phyloP scores from a whole-genome alignment of 2,888 invertebrate genomes.

The Trichopoda pennipes region DNA sequence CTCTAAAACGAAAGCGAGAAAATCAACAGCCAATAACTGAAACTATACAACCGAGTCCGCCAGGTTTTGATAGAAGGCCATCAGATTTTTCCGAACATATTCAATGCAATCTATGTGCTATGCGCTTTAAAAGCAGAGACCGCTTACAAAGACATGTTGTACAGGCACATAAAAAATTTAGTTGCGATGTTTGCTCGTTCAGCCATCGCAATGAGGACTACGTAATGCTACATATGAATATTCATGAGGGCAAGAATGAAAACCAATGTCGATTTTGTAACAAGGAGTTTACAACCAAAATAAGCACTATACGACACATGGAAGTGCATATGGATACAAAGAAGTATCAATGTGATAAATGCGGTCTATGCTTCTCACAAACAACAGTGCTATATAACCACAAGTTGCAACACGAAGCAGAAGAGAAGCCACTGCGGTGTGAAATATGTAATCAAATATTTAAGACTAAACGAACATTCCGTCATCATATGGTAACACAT shows the following conservation, averaged over 20 bases:
- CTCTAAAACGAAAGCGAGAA: conserved; percentile 15
- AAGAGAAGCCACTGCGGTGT: conserved; percentile 77
- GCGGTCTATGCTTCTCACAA: conserved; percentile 78
- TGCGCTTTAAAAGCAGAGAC: conserved; percentile 68
- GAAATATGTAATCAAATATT: conserved; percentile 77
- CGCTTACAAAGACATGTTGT: conserved; percentile 69
- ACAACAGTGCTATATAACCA: conserved; percentile 78
- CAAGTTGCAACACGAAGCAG: conserved; percentile 78
- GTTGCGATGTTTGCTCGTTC: conserved; percentile 68
- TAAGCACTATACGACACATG: conserved; percentile 78
- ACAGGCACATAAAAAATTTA: conserved; percentile 70
- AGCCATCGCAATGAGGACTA: conserved; percentile 76
- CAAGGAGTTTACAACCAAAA: conserved; percentile 77
- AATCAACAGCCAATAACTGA: neutral
- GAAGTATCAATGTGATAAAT: conserved; percentile 79
- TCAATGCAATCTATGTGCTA: conserved; percentile 70
- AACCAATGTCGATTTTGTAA: conserved; percentile 77
- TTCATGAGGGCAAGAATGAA: conserved; percentile 77
- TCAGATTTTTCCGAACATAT: conserved; percentile 27
- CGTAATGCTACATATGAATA: conserved; percentile 77
- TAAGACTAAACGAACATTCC: conserved; percentile 78
- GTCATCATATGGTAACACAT: conserved; percentile 78
- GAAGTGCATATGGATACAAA: conserved; percentile 78
- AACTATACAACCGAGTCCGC: neutral
- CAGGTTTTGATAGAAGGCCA: neutral